phyloP scores from a whole-genome alignment of 2,888 invertebrate genomes.

The Diplolepis rosae region DNA sequence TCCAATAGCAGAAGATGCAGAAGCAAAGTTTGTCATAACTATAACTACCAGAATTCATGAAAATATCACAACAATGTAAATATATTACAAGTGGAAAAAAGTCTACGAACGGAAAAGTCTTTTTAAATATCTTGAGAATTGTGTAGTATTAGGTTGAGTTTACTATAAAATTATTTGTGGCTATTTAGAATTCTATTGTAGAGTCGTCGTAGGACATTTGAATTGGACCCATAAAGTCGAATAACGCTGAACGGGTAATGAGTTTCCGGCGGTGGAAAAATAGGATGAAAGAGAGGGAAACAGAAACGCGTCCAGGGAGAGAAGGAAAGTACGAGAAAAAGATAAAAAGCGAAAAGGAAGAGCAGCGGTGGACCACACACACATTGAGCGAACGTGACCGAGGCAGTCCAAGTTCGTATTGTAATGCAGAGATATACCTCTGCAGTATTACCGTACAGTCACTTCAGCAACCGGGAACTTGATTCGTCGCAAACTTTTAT shows the following conservation, averaged over 20 bases:
- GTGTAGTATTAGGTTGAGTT: constrained; percentile 7
- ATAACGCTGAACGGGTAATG: constrained; percentile 58
- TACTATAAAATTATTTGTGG: neutral
- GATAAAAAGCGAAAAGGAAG: constrained; percentile 43
- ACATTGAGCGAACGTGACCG: constrained; percentile 71
- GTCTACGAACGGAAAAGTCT: no score
- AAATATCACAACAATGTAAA: no score
- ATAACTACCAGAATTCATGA: no score
- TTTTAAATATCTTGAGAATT: no score
- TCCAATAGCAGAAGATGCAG: no score
- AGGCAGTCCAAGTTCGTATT: constrained; percentile 71
- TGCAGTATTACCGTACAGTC: constrained; percentile 69
- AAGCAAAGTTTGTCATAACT: no score
- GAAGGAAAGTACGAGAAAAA: constrained; percentile 47
- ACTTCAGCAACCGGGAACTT: constrained; percentile 57
- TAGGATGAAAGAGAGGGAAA: constrained; percentile 39
- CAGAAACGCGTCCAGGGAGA: constrained; percentile 44
- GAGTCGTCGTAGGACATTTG: constrained; percentile 29
- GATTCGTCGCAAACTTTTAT: no score
- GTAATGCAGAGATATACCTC: constrained; percentile 68
- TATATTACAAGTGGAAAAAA: no score
- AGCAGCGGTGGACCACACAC: constrained; percentile 70
- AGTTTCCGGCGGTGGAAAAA: constrained; percentile 60
- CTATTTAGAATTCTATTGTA: constrained; percentile 12
- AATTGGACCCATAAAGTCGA: constrained; percentile 48